Evolutionary conservation across 2,888 invertebrate genomes (phyloP), one percentile per base, ranked within the genome.

Genomic region (Epinotia brunnichana): DNA sequence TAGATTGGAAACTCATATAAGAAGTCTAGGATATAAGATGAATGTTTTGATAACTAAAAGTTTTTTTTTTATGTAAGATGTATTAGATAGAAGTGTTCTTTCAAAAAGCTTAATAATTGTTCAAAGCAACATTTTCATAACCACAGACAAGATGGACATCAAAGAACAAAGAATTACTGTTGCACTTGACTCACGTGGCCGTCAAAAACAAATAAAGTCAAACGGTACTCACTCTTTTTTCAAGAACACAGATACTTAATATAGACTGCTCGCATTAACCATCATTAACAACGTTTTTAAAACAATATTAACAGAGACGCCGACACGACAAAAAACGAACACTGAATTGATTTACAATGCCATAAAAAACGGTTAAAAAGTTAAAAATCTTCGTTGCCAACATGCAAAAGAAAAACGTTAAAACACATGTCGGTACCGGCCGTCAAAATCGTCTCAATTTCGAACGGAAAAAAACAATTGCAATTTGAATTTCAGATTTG

Each of bases 371-470:
- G 82, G 83, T 80, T 80, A 81, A 81, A 74, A 76, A 75, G 74
- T 69, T 72, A 74, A 75, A 75, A 76, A 75, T 76, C 76, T 76
- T 73, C 62, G 62, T 72, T 63, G 69, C 68, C 69, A 66, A 59
- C 67, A 19, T 57, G 60, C 68, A 60, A 64, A 60, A 64, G 79
- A 78, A 86, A 77, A 67, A 84, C 84, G 77, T 77, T 78, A 80
- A 80, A 83, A 88, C 90, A 90, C 87, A 90, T 88, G 90, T 90
- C 87, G 82, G 78, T 81, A 75, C 84, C 84, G 84, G 83, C 90
- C 85, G 91, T 92, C 92, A 92, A 91, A 92, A 92, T 88, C 87
- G 90, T 92, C 90, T 91, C 91, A 92, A 91, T 92, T 92, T 91
- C 86, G 83, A 85, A 83, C 82, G 83, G 83, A 84, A 89, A 88